Conservation (phyloP, 2,113 vertebrate species). For the Pelecanus crispus region DNA sequence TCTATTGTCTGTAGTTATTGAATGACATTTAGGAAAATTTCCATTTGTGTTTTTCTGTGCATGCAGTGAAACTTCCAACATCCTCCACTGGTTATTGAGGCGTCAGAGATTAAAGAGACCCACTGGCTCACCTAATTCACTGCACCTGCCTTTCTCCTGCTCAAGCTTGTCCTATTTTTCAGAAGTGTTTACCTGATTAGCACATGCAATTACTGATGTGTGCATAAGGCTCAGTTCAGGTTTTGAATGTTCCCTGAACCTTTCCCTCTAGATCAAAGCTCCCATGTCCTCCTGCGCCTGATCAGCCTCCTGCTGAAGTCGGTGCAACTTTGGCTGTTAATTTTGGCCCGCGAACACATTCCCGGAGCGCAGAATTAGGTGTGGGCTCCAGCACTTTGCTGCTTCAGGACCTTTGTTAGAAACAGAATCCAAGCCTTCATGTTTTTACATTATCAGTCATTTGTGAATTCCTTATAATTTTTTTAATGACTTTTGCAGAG, state of each 20-base stretch:
- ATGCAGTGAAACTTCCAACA: background rate
- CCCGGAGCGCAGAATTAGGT: background rate
- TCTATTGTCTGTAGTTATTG: slow-evolving; percentile 36
- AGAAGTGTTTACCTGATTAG: slow-evolving; percentile 42
- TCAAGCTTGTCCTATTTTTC: slow-evolving; percentile 12
- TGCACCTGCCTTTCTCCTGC: slow-evolving; percentile 19
- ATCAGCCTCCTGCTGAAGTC: slow-evolving; percentile 24
- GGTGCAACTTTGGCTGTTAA: slow-evolving; percentile 21
- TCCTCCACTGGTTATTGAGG: background rate
- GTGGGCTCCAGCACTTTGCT: background rate
- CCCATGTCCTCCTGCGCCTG: background rate
- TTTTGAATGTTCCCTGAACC: slow-evolving; percentile 23
- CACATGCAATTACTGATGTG: background rate
- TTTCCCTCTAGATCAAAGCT: slow-evolving; percentile 43
- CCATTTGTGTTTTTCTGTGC: slow-evolving; percentile 8
- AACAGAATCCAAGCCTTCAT: background rate
- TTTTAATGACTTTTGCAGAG: slow-evolving; percentile 55
- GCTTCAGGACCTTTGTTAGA: slow-evolving; percentile 6
- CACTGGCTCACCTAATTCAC: background rate
- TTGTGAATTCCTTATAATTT: slow-evolving; percentile 46
- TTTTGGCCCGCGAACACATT: slow-evolving; percentile 2
- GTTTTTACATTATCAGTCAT: slow-evolving; percentile 43
- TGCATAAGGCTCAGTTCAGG: background rate
- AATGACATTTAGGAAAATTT: slow-evolving; percentile 47
- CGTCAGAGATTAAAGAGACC: background rate